phyloP scores from a whole-genome alignment of 2,113 vertebrate genomes.

The Phaetusa simplex region DNA sequence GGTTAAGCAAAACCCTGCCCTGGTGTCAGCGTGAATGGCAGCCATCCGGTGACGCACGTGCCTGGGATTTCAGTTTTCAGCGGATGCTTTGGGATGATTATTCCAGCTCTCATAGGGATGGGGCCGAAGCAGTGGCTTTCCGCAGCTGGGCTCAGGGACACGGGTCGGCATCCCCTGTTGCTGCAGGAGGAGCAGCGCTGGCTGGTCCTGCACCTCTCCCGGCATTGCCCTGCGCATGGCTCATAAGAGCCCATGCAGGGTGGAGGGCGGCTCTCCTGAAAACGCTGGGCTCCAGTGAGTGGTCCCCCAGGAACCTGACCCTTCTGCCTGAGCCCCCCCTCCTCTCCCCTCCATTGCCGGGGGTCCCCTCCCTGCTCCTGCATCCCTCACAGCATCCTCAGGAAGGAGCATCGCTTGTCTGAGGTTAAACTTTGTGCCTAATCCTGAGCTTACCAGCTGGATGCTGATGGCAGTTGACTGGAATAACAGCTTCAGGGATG shows the following conservation, averaged over 20 bases:
- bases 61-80: background rate
- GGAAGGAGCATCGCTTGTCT: fast-evolving
- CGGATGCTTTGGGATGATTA: background rate
- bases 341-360: background rate
- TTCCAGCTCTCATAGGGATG: background rate
- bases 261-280: background rate
- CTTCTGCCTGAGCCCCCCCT: background rate
- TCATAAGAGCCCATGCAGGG: background rate
- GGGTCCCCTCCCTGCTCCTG: background rate
- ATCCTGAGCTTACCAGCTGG: background rate
- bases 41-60: no score
- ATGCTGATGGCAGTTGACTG: background rate
- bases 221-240: fast-evolving
- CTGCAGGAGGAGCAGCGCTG: background rate
- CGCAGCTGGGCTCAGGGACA: background rate
- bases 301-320: background rate
- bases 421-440: no score
- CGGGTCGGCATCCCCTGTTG: fast-evolving
- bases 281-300: background rate
- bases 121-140: background rate
- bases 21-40: background rate
- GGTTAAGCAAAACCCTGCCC: background rate
- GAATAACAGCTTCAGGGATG: fast-evolving
- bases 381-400: fast-evolving
- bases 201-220: fast-evolving